Evolutionary conservation across 2,888 invertebrate species (phyloP), one percentile per base, ranked within the genome.

Genomic region (Drosophila pegasa): DNA sequence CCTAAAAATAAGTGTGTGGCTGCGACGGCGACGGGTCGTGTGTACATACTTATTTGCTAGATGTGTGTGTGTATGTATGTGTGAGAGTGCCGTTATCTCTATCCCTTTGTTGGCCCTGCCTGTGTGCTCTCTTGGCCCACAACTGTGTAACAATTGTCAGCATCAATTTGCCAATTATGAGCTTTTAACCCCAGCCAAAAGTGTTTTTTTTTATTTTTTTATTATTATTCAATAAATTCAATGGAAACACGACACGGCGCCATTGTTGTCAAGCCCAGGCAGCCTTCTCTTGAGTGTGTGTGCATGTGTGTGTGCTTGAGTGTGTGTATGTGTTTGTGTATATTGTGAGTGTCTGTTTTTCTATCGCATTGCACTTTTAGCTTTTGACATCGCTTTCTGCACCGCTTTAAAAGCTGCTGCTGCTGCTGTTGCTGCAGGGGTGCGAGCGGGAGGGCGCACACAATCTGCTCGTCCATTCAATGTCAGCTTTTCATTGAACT

Each of bases 401-500:
- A 52, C 38, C 52, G 61, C 79, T 72, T 66, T 69, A 56, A 69
- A 73, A 77, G 77, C 75, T 79, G 58, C 48, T 45, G 35, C 33
- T 25, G 25, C 25, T 16, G 33, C 14, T 35, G 35, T n/a, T 43
- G 9, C 25, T 37, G 25, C 16, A 58, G 6, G 54, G 16, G 31
- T 33, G 43, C 10, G 12, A 20, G 52, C 18, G 6, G 51, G 41
- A 33, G 8, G 40, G 40, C 20, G 12, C 12, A 12, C 47, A 31
- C 31, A 63, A 27, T 29, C 55, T 40, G 18, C 35, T 65, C 31
- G 56, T 60, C n/a, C 54, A 62, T 78, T 75, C 86, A 86, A 82
- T 86, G 80, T 69, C 86, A 80, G 74, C 70, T 74, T 80, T 80
- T 68, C 78, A 86, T 83, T 84, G 83, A 84, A 84, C 83, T 84